Percentiles rank a stretch among this genome's conserved stretches.
Evolutionary conservation across 2,888 invertebrate species (phyloP).

Genomic region (Orchesella flavescens): DNA sequence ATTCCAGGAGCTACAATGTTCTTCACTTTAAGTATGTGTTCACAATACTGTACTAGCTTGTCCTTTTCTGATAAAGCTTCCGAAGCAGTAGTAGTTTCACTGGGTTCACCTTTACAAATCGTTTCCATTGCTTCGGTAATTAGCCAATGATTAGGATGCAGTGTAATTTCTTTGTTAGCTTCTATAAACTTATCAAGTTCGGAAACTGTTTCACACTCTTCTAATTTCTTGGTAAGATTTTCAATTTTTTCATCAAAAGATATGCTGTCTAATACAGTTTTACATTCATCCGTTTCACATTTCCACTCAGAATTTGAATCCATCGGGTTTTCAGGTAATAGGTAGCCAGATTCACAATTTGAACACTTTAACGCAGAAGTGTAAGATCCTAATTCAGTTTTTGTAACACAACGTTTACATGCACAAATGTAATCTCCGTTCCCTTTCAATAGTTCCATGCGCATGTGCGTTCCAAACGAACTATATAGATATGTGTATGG

Average conservation of each 20-base stretch:
- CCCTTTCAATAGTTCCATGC: no score
- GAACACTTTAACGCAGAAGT: neutral
- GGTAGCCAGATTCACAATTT: constrained; percentile 11
- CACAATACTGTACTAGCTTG: no score
- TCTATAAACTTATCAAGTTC: constrained; percentile 11
- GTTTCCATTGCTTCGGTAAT: constrained; percentile 34
- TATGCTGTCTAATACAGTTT: neutral
- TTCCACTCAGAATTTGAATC: neutral
- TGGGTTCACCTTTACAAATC: constrained; percentile 15
- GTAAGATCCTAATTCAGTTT: no score
- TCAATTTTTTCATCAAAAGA: neutral
- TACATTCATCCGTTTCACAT: neutral
- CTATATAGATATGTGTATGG: no score
- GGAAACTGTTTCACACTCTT: constrained; percentile 18
- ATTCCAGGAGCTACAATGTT: no score
- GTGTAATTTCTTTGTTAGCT: constrained; percentile 5
- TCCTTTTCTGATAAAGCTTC: neutral
- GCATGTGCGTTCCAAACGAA: no score
- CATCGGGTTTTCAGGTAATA: constrained; percentile 10
- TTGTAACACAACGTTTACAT: no score
- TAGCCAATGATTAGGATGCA: constrained; percentile 29
- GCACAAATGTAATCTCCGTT: no score
- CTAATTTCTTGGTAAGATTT: constrained; percentile 15
- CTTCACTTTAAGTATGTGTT: no score
- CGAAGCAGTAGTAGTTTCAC: neutral